Evolutionary conservation across 2,797 vertebrate genomes (phyloP).

Genomic region (Cossypha niveicapilla): DNA sequence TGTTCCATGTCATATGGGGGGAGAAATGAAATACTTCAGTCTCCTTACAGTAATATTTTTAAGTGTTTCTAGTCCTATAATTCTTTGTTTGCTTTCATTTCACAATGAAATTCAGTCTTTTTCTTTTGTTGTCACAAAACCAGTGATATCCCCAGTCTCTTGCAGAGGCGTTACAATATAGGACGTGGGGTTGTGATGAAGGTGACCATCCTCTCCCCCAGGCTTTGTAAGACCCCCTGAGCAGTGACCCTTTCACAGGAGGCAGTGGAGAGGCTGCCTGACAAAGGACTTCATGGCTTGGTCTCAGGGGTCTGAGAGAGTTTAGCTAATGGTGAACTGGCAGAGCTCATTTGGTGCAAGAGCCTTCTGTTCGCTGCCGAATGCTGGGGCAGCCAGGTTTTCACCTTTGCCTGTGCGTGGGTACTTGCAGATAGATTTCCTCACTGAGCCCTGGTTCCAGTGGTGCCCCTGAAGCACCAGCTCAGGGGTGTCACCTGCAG

Average conservation of each 20-base stretch:
- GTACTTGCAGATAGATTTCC: background rate
- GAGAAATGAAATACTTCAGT: background rate
- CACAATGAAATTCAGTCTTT: background rate
- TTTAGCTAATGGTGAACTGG: background rate
- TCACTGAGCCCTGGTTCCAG: background rate
- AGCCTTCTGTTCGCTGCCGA: background rate
- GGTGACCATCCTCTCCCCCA: background rate
- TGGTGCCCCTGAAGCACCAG: fast-evolving
- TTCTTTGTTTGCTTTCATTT: background rate
- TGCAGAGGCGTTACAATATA: fast-evolving
- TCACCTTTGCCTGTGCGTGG: fast-evolving
- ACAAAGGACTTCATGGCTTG: background rate
- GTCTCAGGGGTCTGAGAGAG: too few relatives aligned
- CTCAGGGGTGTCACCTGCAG: background rate
- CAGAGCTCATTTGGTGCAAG: background rate
- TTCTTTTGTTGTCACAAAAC: background rate
- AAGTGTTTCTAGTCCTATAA: background rate
- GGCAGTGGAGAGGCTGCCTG: background rate
- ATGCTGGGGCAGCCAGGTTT: background rate
- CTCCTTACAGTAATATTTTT: background rate
- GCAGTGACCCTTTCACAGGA: background rate
- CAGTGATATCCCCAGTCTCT: background rate
- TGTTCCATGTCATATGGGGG: fast-evolving
- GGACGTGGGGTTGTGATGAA: background rate
- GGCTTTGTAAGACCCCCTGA: background rate